A percentile compares a stretch with the other conserved stretches of the same genome.
These are phyloP conservation scores for Plagodis pulveraria DNA, from an alignment of 2,888 invertebrate genomes.

Conservation along the genomic window DNA sequence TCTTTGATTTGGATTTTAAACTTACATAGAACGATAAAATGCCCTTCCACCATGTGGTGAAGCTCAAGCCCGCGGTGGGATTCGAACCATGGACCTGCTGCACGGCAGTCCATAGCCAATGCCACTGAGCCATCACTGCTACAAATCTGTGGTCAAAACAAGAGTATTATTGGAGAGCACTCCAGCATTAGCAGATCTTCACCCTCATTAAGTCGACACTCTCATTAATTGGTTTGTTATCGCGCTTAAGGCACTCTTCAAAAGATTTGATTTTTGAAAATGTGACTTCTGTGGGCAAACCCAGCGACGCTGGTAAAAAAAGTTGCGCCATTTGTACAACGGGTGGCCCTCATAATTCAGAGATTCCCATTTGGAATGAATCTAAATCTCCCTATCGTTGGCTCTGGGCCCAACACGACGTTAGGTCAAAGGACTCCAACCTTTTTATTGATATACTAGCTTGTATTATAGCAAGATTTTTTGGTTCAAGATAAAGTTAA, in stretches of 20 bases:
- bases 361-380: slow-evolving; percentile 57
- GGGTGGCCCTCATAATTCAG: slow-evolving; percentile 62
- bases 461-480: slow-evolving; percentile 1
- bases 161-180: too few species aligned
- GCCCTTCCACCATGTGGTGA: too few species aligned
- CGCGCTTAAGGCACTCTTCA: background rate
- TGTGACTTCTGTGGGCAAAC: slow-evolving; percentile 28
- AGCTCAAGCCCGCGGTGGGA: too few species aligned
- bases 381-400: slow-evolving; percentile 69
- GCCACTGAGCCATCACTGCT: too few species aligned
- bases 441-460: slow-evolving; percentile 8
- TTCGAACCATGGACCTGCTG: too few species aligned
- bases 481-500: background rate
- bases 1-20: too few species aligned
- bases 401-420: slow-evolving; percentile 52
- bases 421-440: slow-evolving; percentile 13
- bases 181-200: too few species aligned
- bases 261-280: slow-evolving; percentile 32
- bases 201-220: too few species aligned
- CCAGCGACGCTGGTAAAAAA: slow-evolving; percentile 50
- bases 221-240: too few species aligned
- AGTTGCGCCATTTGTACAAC: slow-evolving; percentile 54
- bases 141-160: too few species aligned
- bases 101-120: too few species aligned
- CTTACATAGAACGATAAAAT: too few species aligned